phyloP scores from a whole-genome alignment of 2,797 vertebrate genomes.

The Rhynchonycteris naso region DNA sequence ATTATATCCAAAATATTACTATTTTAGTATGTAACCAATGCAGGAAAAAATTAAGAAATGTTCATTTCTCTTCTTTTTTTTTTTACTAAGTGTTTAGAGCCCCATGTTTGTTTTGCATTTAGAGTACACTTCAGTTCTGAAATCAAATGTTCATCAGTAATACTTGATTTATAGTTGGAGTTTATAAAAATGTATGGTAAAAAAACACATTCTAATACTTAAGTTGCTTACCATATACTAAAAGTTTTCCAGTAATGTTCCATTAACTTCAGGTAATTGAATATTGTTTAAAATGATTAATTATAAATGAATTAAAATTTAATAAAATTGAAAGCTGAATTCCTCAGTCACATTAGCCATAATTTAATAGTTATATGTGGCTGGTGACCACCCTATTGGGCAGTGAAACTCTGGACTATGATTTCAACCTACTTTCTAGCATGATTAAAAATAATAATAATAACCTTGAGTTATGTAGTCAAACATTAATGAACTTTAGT shows the following conservation, averaged over 20 bases:
- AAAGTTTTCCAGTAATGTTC: not conserved
- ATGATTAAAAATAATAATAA: not conserved
- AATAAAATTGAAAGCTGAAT: not conserved
- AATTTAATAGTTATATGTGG: not conserved
- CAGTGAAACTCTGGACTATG: not conserved
- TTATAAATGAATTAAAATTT: not conserved
- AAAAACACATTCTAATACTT: not conserved
- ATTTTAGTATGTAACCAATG: not conserved
- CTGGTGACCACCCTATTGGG: not conserved
- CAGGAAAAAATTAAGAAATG: conserved; percentile 1
- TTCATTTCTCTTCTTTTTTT: not conserved
- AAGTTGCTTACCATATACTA: not conserved
- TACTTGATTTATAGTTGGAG: not conserved
- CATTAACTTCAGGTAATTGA: not conserved
- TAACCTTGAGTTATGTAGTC: not conserved
- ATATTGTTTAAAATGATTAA: not conserved
- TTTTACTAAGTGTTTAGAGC: not conserved
- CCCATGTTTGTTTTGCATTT: not conserved
- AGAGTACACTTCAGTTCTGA: not conserved
- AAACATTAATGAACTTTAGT: not conserved
- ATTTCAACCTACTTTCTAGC: not conserved
- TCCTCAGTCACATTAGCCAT: not conserved
- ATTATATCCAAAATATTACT: not conserved
- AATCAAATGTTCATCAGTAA: not conserved
- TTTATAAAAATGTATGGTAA: not conserved